phyloP scores from a whole-genome alignment of 1,140 invertebrate genomes.

The Bradysia coprophila region DNA sequence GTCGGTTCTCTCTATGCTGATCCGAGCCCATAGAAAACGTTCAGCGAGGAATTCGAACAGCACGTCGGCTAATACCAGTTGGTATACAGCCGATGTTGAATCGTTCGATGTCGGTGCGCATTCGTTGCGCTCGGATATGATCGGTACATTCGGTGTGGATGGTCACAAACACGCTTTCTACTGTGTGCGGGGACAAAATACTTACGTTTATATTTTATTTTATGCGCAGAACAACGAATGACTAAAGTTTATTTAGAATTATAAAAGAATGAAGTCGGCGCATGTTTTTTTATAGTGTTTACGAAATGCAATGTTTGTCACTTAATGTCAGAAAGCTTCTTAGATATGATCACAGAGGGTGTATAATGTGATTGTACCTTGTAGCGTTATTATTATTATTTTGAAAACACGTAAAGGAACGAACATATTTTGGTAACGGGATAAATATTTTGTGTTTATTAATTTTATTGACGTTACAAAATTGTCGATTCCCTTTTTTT shows the following conservation, averaged over 20 bases:
- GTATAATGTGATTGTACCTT: too few relatives aligned
- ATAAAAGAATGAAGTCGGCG: conserved; percentile 2
- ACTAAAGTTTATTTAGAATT: conserved; percentile 1
- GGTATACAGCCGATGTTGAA: neutral
- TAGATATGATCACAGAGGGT: neutral
- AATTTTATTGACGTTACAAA: too few relatives aligned
- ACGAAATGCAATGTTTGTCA: conserved; percentile 1
- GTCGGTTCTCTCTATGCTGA: conserved; percentile 5
- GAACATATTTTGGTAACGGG: too few relatives aligned
- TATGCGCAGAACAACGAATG: conserved; percentile 3
- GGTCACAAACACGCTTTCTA: neutral
- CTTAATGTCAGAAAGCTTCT: neutral
- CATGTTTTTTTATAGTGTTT: conserved; percentile 1
- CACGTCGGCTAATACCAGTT: neutral
- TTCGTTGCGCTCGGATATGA: neutral
- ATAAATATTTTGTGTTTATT: too few relatives aligned
- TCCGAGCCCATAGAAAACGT: conserved; percentile 1
- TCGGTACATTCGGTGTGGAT: neutral
- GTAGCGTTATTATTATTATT: too few relatives aligned
- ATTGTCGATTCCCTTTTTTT: too few relatives aligned
- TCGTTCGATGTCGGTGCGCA: neutral
- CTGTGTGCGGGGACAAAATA: neutral
- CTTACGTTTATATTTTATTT: conserved; percentile 1
- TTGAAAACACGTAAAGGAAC: too few relatives aligned
- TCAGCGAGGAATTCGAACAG: conserved; percentile 4